Percentiles rank a stretch among this genome's conserved stretches.
phyloP scores from a whole-genome alignment of 2,797 vertebrate species.

The Fistularia tabacaria region DNA sequence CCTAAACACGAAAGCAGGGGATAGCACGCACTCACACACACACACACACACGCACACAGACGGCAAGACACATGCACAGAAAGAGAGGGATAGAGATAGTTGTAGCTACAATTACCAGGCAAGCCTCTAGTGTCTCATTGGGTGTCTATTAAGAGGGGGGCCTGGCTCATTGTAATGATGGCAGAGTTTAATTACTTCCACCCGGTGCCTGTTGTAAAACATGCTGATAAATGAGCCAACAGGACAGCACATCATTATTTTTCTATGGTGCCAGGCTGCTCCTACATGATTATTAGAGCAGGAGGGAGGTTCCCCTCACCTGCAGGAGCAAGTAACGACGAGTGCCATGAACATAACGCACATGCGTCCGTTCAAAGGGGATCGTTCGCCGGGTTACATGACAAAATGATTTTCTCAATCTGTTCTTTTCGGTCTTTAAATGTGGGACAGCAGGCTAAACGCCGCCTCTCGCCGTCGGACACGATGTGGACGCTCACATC shows the following conservation, averaged over 20 bases:
- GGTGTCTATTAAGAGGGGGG: conserved; percentile 97
- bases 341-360: conserved; percentile 1
- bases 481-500: too few relatives aligned
- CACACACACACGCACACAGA: conserved; percentile 12
- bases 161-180: conserved; percentile 97
- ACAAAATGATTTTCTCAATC: too few relatives aligned
- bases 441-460: too few relatives aligned
- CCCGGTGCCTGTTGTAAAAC: conserved; percentile 96
- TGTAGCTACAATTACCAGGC: conserved; percentile 88
- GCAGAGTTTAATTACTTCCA: conserved; percentile 99
- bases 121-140: conserved; percentile 96
- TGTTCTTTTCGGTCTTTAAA: too few relatives aligned
- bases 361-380: conserved; percentile 17
- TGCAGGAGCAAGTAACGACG: conserved; percentile 42
- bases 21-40: conserved; percentile 34
- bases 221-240: conserved; percentile 99
- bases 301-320: conserved; percentile 66
- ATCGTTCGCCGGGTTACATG: background rate
- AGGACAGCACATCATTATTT: conserved; percentile 95
- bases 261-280: conserved; percentile 85
- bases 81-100: conserved; percentile 54
- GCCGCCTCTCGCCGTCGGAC: too few relatives aligned
- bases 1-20: conserved; percentile 79
- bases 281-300: conserved; percentile 90
- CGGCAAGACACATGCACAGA: conserved; percentile 10